Conservation (phyloP, 2,888 invertebrate genomes). For the Graphium colonna region DNA sequence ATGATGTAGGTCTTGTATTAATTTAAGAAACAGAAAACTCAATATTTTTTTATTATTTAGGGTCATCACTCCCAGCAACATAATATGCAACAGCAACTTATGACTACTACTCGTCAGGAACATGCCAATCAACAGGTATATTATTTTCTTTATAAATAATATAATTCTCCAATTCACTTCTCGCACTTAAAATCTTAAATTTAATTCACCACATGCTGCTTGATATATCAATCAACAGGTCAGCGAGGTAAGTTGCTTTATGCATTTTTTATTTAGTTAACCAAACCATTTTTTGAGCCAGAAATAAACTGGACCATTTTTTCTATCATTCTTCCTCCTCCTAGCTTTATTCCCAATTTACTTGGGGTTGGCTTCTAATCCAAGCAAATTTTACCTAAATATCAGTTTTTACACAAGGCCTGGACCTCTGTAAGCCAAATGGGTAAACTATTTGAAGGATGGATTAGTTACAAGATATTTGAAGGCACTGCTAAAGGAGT, state of each 20-base stretch:
- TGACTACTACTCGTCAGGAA: slow-evolving; percentile 61
- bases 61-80: slow-evolving; percentile 76
- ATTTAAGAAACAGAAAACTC: not conserved
- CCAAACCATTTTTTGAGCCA: slow-evolving; percentile 29
- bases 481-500: no score
- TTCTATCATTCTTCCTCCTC: no score
- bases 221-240: slow-evolving; percentile 52
- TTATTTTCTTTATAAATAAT: slow-evolving; percentile 15
- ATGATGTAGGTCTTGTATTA: not conserved
- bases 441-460: no score
- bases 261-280: slow-evolving; percentile 36
- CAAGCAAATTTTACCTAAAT: no score
- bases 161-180: slow-evolving; percentile 13
- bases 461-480: no score
- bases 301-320: no score
- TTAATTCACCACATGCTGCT: slow-evolving; percentile 61
- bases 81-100: slow-evolving; percentile 74
- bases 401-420: no score
- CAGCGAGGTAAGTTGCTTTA: slow-evolving; percentile 60
- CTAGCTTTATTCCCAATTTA: no score
- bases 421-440: no score
- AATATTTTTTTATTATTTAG: slow-evolving; percentile 37
- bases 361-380: no score
- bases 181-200: slow-evolving; percentile 46
- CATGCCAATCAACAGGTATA: slow-evolving; percentile 70